Conservation (phyloP, 2,888 invertebrate genomes). For the Rutpela maculata region DNA sequence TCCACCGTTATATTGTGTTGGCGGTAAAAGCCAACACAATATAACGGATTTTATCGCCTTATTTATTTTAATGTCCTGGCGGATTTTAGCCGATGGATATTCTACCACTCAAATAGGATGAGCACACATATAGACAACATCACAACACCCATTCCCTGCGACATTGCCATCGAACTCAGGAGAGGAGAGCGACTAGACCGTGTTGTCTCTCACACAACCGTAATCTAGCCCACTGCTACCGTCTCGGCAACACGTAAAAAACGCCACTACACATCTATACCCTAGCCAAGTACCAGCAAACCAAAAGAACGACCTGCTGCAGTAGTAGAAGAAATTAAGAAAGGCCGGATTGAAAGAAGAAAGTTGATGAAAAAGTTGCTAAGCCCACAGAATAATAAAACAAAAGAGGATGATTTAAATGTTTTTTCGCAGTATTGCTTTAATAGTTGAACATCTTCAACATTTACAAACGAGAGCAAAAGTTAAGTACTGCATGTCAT, state of each 20-base stretch:
- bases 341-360: slow-evolving; percentile 33
- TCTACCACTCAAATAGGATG: slow-evolving; percentile 23
- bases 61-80: no score
- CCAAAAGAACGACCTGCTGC: slow-evolving; percentile 22
- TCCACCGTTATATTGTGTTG: no score
- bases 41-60: no score
- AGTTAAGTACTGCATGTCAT: slow-evolving; percentile 28
- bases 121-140: neutral
- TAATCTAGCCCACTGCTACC: no score
- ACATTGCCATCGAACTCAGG: no score
- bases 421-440: slow-evolving; percentile 42
- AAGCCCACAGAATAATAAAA: slow-evolving; percentile 30
- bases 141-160: neutral
- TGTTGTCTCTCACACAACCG: no score
- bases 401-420: slow-evolving; percentile 37
- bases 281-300: slow-evolving; percentile 18
- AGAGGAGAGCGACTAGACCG: no score
- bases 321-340: slow-evolving; percentile 23
- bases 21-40: no score
- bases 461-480: slow-evolving; percentile 41
- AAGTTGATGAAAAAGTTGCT: slow-evolving; percentile 27
- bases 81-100: no score
- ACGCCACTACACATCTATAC: slow-evolving; percentile 26
- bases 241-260: no score
- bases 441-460: slow-evolving; percentile 42